Evolutionary conservation across 2,113 vertebrate species (phyloP), one percentile per base, ranked within the genome.

Genomic region (Polypterus senegalus): DNA sequence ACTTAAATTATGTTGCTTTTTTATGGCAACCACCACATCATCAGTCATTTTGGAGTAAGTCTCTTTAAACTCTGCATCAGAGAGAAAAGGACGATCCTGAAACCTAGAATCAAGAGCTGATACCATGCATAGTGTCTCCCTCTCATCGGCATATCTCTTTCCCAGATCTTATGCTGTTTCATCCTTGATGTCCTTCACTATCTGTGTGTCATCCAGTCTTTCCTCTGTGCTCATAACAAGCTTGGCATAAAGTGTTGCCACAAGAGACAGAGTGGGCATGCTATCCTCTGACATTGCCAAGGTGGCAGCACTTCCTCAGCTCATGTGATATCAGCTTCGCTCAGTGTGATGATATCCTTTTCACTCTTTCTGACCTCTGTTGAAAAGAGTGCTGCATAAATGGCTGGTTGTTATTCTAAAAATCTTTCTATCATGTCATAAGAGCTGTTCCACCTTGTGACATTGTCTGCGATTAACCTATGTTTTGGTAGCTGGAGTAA

Each of bases 91-190:
- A 57, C 46, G 64, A 58, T 66, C 65, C 49, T 63, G 52, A 62
- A 62, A 62, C 48, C 65, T 47, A 48, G 65, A 61, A 59, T 67
- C 65, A 59, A 67, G 49, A 49, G 65, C 65, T 63, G 65, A 67
- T 63, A 61, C 61, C 49, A 67, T 55, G 57, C 45, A 66, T 49
- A 66, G 61, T 63, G 55, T 63, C 54, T 62, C 27, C 27, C 27
- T 27, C 55, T 62, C 61, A 62, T 59, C 58, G 48, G 55, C 48
- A 48, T 57, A 44, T 58, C 27, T 27, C 61, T 63, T 63, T 57
- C 61, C 61, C 54, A 63, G 54, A 63, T 62, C 54, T 63, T 63
- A 53, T 47, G 61, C 61, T 57, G 54, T 57, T 48, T 53, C 53
- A 63, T 46, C 46, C 61, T 63, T 62, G 58, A 57, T 63, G 51